phyloP scores from a whole-genome alignment of 1,140 invertebrate genomes.

The Argopecten irradians region DNA sequence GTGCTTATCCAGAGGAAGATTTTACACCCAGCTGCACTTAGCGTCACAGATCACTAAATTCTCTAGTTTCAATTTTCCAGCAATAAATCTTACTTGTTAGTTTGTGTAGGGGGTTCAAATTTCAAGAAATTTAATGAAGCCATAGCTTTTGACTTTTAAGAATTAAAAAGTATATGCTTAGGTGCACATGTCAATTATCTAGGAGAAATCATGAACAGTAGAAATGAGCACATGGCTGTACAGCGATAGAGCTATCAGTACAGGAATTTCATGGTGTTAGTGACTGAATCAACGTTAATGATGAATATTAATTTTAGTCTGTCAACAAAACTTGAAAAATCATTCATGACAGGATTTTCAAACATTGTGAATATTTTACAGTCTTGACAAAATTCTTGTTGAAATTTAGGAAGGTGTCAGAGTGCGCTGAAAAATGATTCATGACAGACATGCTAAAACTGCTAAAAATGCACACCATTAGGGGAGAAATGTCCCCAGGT shows the following conservation, averaged over 20 bases:
- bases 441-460: not conserved
- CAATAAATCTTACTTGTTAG: not conserved
- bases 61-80: not conserved
- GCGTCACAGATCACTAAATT: not conserved
- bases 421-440: not conserved
- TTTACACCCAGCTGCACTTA: too few species aligned
- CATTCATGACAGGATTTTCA: not conserved
- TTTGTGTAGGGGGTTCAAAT: not conserved
- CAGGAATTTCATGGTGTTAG: too few species aligned
- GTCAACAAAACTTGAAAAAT: not conserved
- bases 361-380: not conserved
- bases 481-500: not conserved
- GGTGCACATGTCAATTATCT: not conserved
- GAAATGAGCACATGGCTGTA: not conserved
- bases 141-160: not conserved
- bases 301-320: not conserved
- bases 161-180: not conserved
- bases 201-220: too few species aligned
- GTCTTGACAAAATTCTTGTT: not conserved
- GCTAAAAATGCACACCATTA: slow-evolving; percentile 16
- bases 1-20: too few species aligned
- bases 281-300: not conserved
- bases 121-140: slow-evolving; percentile 12
- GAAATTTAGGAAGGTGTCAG: not conserved
- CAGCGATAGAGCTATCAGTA: not conserved